phyloP scores from a whole-genome alignment of 30 jellyfish, hydroid and myxozoan species.

The Turritopsis dohrnii region DNA sequence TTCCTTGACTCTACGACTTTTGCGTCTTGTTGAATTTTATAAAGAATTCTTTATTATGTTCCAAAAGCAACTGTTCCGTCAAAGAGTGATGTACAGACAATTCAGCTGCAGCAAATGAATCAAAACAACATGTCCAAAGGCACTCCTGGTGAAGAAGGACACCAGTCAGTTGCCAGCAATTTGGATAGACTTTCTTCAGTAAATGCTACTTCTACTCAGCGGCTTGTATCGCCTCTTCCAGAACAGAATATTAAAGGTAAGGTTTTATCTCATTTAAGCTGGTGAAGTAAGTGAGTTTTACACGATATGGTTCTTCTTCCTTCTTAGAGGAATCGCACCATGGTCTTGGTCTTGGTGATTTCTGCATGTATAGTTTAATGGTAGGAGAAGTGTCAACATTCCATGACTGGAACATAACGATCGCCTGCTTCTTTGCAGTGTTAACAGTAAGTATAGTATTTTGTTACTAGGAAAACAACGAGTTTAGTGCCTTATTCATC shows the following conservation, averaged over 20 bases:
- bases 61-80: not conserved
- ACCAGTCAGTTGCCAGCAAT: not conserved
- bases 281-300: no score
- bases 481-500: not conserved
- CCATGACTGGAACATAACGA: conserved; percentile 97
- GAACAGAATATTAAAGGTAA: not conserved
- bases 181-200: not conserved
- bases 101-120: not conserved
- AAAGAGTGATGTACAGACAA: not conserved
- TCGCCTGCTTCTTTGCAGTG: conserved; percentile 95
- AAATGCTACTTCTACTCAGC: not conserved
- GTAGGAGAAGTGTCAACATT: conserved; percentile 98
- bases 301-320: no score
- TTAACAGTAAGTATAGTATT: conserved; percentile 64
- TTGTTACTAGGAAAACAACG: not conserved
- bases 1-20: no score
- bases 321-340: conserved; percentile 88
- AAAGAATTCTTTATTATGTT: not conserved
- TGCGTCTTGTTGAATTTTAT: not conserved
- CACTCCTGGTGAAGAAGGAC: not conserved
- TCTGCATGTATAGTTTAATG: conserved; percentile 88
- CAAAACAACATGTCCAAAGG: not conserved
- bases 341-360: conserved; percentile 99
- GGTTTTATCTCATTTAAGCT: not conserved
- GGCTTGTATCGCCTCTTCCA: not conserved